phyloP scores from a whole-genome alignment of 2,113 vertebrate species.

The Hippolais icterina region DNA sequence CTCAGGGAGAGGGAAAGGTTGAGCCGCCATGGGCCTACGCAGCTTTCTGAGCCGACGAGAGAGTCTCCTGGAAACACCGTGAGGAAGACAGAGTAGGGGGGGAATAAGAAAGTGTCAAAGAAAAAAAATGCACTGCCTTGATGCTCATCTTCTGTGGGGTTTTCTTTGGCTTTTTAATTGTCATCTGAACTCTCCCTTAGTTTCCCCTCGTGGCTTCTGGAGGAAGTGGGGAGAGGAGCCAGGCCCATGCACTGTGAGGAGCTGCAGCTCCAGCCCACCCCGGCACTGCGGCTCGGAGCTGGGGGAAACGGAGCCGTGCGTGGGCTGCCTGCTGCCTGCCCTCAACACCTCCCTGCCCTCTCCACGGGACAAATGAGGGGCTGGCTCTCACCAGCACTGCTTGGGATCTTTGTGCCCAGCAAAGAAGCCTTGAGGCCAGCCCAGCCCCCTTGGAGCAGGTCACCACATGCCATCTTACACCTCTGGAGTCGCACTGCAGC shows the following conservation, averaged over 20 bases:
- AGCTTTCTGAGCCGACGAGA: slow-evolving; percentile 78
- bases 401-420: neutral
- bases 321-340: neutral
- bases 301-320: accelerated
- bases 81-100: slow-evolving; percentile 39
- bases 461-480: neutral
- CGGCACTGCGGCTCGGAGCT: accelerated
- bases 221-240: neutral
- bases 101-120: slow-evolving; percentile 46
- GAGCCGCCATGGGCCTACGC: slow-evolving; percentile 98
- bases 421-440: neutral
- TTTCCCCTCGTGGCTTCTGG: neutral
- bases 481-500: neutral
- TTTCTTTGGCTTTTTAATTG: slow-evolving; percentile 20
- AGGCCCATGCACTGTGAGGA: neutral
- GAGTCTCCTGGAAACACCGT: slow-evolving; percentile 74
- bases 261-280: neutral
- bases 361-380: neutral
- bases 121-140: neutral
- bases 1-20: slow-evolving; percentile 99
- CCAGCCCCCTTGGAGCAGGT: neutral
- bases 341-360: neutral
- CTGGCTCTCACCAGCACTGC: neutral
- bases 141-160: slow-evolving; percentile 42
- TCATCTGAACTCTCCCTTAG: neutral